phyloP scores from a whole-genome alignment of 92 coral and sea anemone species.

The Zoanthus gigantus region DNA sequence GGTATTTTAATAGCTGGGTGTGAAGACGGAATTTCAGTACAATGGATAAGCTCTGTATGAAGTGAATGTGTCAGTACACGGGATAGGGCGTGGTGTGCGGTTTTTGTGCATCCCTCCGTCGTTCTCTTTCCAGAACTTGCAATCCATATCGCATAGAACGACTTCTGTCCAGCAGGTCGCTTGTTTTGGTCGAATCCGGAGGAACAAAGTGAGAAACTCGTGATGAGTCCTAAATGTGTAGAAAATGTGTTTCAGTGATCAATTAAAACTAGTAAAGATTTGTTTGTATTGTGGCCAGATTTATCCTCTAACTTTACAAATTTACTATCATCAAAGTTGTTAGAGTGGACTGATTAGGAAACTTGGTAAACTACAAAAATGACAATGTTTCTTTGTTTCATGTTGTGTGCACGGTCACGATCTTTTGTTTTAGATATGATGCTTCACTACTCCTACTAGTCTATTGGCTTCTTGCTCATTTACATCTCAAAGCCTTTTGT shows the following conservation, averaged over 20 bases:
- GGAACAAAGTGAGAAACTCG: conserved; percentile 35
- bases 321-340: neutral
- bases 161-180: conserved; percentile 79
- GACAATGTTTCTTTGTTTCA: too few relatives aligned
- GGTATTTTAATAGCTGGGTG: neutral
- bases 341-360: too few relatives aligned
- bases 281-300: neutral
- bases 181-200: conserved; percentile 55
- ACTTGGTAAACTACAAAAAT: too few relatives aligned
- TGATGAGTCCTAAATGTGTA: conserved; percentile 19
- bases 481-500: too few relatives aligned
- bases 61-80: conserved; percentile 31
- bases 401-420: too few relatives aligned
- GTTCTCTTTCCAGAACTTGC: conserved; percentile 78
- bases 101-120: conserved; percentile 53
- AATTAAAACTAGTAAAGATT: neutral
- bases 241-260: too few relatives aligned
- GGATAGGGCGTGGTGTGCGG: conserved; percentile 81
- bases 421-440: too few relatives aligned
- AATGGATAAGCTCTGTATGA: neutral
- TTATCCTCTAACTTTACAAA: neutral
- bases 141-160: conserved; percentile 76
- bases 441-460: too few relatives aligned
- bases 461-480: too few relatives aligned
- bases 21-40: too few relatives aligned